phyloP scores from a whole-genome alignment of 2,797 vertebrate species.

The Myiotriccus ornatus region DNA sequence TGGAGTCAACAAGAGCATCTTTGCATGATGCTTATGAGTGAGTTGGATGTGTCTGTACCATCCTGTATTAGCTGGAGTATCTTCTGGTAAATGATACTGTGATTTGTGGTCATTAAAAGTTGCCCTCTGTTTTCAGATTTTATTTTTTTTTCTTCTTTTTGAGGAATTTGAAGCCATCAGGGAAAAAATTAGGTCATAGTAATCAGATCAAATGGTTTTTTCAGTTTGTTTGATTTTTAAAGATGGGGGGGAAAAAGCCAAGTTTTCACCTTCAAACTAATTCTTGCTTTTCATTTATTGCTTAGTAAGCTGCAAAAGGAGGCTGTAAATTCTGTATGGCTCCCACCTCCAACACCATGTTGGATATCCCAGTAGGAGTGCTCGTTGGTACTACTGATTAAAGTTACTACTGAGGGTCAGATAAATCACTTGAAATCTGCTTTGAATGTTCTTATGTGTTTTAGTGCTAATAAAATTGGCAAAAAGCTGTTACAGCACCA shows the following conservation, averaged over 20 bases:
- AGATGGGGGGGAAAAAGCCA: fast-evolving
- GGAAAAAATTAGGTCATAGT: not conserved
- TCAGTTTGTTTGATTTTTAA: not conserved
- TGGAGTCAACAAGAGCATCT: not conserved
- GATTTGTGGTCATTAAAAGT: no score
- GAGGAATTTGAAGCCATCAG: not conserved
- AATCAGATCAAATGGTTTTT: not conserved
- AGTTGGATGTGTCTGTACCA: not conserved
- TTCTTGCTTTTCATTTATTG: not conserved
- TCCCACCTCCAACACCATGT: not conserved
- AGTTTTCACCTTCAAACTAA: not conserved
- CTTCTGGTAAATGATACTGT: no score
- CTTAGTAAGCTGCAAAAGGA: not conserved
- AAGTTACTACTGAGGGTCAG: not conserved
- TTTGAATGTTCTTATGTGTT: not conserved
- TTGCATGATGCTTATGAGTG: not conserved
- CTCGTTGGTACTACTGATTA: not conserved
- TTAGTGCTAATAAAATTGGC: not conserved
- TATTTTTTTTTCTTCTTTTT: no score
- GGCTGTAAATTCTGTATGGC: not conserved
- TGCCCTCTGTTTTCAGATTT: no score
- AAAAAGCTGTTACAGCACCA: not conserved
- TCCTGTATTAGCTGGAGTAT: no score
- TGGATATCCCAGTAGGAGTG: not conserved
- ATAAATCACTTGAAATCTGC: not conserved